phyloP scores from a whole-genome alignment of 2,113 vertebrate species.

The Pogona vitticeps region DNA sequence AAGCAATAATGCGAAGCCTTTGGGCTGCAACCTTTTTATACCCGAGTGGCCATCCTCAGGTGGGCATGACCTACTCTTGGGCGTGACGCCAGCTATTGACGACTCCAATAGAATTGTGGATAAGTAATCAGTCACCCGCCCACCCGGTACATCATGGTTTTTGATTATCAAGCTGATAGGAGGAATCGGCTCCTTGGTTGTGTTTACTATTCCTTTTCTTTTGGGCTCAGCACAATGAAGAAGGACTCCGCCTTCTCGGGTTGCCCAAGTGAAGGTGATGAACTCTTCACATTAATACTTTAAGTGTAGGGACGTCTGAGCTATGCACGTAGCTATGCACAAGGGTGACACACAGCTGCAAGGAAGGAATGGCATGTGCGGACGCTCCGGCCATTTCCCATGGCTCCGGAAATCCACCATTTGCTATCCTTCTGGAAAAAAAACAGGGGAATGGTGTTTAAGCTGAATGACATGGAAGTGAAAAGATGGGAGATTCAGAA shows the following conservation, averaged over 20 bases:
- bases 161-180: neutral
- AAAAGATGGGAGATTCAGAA: neutral
- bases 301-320: neutral
- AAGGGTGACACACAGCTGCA: neutral
- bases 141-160: neutral
- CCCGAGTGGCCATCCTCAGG: neutral
- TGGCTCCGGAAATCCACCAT: neutral
- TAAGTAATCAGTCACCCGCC: neutral
- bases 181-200: neutral
- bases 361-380: neutral
- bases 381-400: too few species aligned
- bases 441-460: neutral
- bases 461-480: too few species aligned
- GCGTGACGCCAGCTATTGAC: neutral
- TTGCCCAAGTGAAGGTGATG: neutral
- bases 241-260: neutral
- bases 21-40: constrained; percentile 1
- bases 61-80: neutral
- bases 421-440: neutral
- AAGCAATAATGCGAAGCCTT: neutral
- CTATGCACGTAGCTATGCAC: neutral
- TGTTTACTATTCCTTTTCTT: neutral
- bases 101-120: neutral
- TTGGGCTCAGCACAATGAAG: neutral
- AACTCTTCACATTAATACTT: constrained; percentile 12